Evolutionary conservation across 2,888 invertebrate genomes (phyloP), one percentile per base, ranked within the genome.

Genomic region (Uropetala carovei): DNA sequence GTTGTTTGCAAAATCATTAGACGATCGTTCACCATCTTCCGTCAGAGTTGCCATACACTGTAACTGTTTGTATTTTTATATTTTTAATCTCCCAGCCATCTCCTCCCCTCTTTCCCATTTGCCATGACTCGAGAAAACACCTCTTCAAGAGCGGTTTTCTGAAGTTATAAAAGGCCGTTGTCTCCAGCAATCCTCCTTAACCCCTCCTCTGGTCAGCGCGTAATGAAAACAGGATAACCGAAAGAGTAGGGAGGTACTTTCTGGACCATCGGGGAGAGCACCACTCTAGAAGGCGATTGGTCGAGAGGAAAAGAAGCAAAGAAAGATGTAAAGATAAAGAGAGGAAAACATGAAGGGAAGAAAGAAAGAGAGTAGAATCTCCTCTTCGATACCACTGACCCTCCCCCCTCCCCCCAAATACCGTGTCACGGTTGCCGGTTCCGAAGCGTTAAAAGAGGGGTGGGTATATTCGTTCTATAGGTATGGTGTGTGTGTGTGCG

Each of bases 41-140:
- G 75, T 75, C 75, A n/a, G 9, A 22, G 27, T 27, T 27, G 22
- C 11, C 27, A 27, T 75, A 75, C 22, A 13, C 75, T 8, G 68
- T 22, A 75, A 75, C 75, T 75, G 22, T 75, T 75, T 75, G 75
- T 27, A 75, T 27, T 75, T 43, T 75, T 75, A 75, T 75, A 27
- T 27, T 75, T 75, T 27, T 13, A 75, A 75, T 75, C 75, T 75
- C 22, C 43, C 43, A 43, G 5, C 5, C 43, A 3, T 43, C 43
- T 68, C 68, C 64, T 64, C 64, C 18, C 18, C 16, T 64, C 43
- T 43, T 43, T 43, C 43, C 43, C 43, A 43, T 43, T 43, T 43
- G 43, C 5, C 43, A 1, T 1, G 64, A 16, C 64, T 75, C 75
- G 75, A 75, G 75, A 22, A 9, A 27, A 43, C 43, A 43, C 43